These are phyloP conservation scores for Zaprionus bogoriensis DNA, from an alignment of 2,888 invertebrate species.

Conservation along the genomic window DNA sequence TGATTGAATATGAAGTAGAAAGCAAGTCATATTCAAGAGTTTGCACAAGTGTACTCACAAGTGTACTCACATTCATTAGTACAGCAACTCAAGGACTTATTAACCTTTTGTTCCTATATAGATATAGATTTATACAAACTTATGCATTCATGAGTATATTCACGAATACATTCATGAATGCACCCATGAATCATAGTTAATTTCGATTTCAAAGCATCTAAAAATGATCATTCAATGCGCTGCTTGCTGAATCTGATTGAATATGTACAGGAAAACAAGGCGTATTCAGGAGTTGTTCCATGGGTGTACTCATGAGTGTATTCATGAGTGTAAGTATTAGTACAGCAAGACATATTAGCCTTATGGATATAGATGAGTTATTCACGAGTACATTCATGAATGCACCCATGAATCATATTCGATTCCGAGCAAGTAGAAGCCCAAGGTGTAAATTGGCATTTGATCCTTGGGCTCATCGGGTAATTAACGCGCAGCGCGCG, in stretches of 20 bases:
- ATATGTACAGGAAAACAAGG: no score
- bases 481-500: conserved; percentile 56
- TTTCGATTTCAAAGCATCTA: no score
- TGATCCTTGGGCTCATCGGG: conserved; percentile 57
- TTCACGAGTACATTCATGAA: background rate
- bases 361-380: background rate
- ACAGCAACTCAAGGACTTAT: no score
- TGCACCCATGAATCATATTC: background rate
- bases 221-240: no score
- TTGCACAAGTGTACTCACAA: background rate
- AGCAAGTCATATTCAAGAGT: no score
- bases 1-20: no score
- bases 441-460: conserved; percentile 45
- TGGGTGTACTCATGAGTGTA: background rate
- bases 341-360: no score
- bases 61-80: background rate
- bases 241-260: no score
- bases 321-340: background rate
- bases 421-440: background rate
- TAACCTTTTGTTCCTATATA: no score
- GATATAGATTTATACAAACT: no score
- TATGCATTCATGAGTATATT: background rate
- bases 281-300: background rate
- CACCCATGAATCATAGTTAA: background rate
- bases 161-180: background rate